Percentiles rank a stretch among this genome's conserved stretches.
These are phyloP conservation scores for Pardalotus punctatus DNA, from an alignment of 2,113 vertebrate species.

Conservation along the genomic window DNA sequence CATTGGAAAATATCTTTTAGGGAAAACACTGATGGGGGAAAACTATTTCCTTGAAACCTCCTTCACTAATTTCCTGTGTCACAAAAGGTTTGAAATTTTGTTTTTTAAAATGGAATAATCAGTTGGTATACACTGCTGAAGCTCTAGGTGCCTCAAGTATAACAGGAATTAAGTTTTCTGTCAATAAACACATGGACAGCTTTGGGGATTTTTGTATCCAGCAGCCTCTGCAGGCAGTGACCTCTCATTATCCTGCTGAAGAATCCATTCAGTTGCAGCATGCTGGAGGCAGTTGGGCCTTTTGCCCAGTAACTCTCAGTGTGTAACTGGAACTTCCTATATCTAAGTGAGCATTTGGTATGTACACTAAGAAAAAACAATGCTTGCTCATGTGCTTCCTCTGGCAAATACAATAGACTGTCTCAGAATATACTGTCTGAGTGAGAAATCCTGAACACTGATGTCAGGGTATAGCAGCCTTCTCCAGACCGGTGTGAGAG, in stretches of 20 bases:
- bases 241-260: neutral
- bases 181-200: rapidly evolving
- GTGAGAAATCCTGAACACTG: neutral
- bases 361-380: neutral
- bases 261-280: neutral
- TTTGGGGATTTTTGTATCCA: neutral
- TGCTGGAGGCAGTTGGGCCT: no score
- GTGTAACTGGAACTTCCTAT: neutral
- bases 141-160: neutral
- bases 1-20: neutral
- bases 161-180: neutral
- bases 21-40: neutral
- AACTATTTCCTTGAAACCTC: neutral
- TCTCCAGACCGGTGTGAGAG: neutral
- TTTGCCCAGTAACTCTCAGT: no score
- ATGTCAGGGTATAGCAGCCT: neutral
- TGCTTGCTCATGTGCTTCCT: neutral
- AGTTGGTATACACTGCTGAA: neutral
- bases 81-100: neutral
- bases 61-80: neutral
- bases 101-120: neutral
- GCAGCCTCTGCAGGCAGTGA: neutral
- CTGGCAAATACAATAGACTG: neutral
- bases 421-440: neutral
- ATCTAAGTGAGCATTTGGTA: neutral